A percentile compares a stretch with the other conserved stretches of the same genome.
These are phyloP conservation scores for Percina caprodes DNA, from an alignment of 2,113 vertebrate species.

Conservation along the genomic window DNA sequence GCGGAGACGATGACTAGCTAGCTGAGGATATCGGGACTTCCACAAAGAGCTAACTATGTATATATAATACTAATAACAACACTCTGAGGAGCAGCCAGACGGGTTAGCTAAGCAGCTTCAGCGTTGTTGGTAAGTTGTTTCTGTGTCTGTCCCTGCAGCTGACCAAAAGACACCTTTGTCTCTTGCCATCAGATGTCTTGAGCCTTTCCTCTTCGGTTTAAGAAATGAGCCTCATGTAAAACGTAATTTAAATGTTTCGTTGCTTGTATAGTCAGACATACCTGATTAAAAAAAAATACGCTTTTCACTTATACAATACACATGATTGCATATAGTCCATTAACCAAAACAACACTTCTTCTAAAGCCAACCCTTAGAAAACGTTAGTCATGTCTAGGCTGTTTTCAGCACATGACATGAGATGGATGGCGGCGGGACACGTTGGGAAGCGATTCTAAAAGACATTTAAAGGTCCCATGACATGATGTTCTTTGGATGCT, in stretches of 20 bases:
- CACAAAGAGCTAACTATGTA: constrained; percentile 24
- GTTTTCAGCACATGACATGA: background rate
- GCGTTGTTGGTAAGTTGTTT: constrained; percentile 35
- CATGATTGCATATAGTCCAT: background rate
- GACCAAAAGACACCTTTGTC: background rate
- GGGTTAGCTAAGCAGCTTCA: constrained; percentile 13
- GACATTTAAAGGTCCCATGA: no score
- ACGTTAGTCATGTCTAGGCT: background rate
- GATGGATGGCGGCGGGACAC: background rate
- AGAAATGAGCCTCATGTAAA: background rate
- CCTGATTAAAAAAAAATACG: fast-evolving
- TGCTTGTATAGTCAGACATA: background rate
- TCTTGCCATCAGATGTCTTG: background rate
- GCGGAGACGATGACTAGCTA: background rate
- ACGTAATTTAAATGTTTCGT: background rate
- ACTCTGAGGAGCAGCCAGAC: background rate
- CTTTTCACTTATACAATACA: background rate
- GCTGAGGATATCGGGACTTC: background rate
- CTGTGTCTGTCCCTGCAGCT: background rate
- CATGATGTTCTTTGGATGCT: no score
- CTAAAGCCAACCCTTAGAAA: background rate
- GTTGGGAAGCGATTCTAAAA: background rate
- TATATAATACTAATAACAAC: no score
- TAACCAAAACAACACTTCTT: background rate
- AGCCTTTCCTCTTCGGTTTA: background rate